A percentile compares a stretch with the other conserved stretches of the same genome.
phyloP scores from a whole-genome alignment of 2,888 invertebrate species.

The Plebejus melissa region DNA sequence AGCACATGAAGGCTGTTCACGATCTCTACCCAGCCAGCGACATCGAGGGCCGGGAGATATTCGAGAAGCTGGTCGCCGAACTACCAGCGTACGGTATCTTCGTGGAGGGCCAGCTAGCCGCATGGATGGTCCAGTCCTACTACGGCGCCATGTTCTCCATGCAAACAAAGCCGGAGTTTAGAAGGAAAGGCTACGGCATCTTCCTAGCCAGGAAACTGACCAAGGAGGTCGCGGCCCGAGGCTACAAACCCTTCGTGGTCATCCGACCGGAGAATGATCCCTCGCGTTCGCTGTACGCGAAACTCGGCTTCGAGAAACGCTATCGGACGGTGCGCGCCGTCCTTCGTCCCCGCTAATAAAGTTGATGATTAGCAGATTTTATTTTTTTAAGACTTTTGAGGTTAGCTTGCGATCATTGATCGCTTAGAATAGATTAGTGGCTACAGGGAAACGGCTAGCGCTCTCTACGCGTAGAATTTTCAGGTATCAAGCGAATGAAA shows the following conservation, averaged over 20 bases:
- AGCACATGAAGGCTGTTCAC: constrained; percentile 90
- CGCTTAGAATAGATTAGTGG: constrained; percentile 71
- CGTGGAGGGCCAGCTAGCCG: constrained; percentile 86
- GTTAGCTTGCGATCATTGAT: constrained; percentile 76
- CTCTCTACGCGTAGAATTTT: constrained; percentile 45
- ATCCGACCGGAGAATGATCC: constrained; percentile 92
- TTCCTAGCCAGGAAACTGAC: constrained; percentile 84
- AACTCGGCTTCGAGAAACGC: constrained; percentile 88
- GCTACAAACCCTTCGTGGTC: constrained; percentile 91
- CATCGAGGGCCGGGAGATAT: constrained; percentile 91
- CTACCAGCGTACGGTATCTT: constrained; percentile 91
- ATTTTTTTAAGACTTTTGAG: constrained; percentile 78
- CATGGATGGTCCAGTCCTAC: constrained; percentile 95
- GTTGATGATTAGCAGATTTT: constrained; percentile 76
- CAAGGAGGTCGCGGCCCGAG: constrained; percentile 82
- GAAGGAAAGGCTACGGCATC: constrained; percentile 86
- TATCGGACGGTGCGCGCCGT: constrained; percentile 90
- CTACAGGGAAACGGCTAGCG: constrained; percentile 69
- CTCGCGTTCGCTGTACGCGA: constrained; percentile 89
- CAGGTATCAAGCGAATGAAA: background rate
- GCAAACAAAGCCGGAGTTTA: constrained; percentile 89
- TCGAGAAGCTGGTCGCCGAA: constrained; percentile 87
- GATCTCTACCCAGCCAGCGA: constrained; percentile 93
- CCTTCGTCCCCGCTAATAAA: constrained; percentile 78
- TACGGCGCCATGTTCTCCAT: constrained; percentile 96